Percentiles rank a stretch among this genome's conserved stretches.
Evolutionary conservation across 2,888 invertebrate genomes (phyloP).

Genomic region (Aquatica leii): DNA sequence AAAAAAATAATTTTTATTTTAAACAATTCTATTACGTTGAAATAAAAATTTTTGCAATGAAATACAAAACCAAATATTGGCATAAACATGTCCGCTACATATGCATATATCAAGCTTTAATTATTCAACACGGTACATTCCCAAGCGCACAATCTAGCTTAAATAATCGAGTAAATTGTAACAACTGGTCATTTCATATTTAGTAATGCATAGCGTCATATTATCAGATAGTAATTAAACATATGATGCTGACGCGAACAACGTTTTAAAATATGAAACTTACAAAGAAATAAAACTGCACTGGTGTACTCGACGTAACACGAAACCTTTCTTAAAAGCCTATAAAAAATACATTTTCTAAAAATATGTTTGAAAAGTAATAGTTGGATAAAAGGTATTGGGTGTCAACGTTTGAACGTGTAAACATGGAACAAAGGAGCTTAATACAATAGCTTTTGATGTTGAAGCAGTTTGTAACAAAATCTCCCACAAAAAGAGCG

Average conservation of each 20-base stretch:
- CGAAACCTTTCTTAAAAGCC: conserved; percentile 35
- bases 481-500: conserved; percentile 32
- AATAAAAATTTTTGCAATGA: too few relatives aligned
- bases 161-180: conserved; percentile 24
- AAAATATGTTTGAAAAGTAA: conserved; percentile 37
- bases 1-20: too few relatives aligned
- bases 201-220: background rate
- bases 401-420: conserved; percentile 33
- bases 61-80: too few relatives aligned
- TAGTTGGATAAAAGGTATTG: conserved; percentile 36
- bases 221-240: background rate
- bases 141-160: conserved; percentile 29
- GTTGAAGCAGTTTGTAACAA: conserved; percentile 37
- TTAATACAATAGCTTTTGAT: conserved; percentile 38
- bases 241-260: too few relatives aligned
- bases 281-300: background rate
- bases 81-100: background rate
- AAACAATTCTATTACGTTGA: too few relatives aligned
- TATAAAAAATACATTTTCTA: conserved; percentile 34
- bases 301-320: conserved; percentile 16
- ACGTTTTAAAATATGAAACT: background rate
- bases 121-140: conserved; percentile 25
- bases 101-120: conserved; percentile 29
- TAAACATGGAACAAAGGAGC: conserved; percentile 37
- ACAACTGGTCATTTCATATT: conserved; percentile 3